These are phyloP conservation scores for Ooceraea biroi DNA, from an alignment of 1,140 invertebrate species.

Conservation along the genomic window DNA sequence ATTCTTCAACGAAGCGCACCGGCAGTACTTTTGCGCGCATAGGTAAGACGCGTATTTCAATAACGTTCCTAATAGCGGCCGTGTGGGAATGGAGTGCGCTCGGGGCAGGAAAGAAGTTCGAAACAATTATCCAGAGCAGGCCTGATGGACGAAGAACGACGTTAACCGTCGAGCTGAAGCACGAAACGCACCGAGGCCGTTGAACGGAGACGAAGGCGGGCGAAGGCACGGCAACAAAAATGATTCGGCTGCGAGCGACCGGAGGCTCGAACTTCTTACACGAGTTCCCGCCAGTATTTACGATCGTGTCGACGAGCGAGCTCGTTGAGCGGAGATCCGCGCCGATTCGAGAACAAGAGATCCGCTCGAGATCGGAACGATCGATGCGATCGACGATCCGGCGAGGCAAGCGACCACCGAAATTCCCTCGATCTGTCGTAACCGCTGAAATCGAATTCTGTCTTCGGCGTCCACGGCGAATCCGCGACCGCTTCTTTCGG, in stretches of 20 bases:
- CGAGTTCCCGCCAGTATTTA: constrained; percentile 73
- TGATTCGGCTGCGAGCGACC: constrained; percentile 53
- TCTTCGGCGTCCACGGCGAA: constrained; percentile 29
- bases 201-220: not conserved
- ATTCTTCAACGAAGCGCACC: too few species aligned
- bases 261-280: constrained; percentile 69
- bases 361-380: constrained; percentile 4
- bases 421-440: constrained; percentile 63
- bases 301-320: constrained; percentile 62
- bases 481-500: constrained; percentile 67
- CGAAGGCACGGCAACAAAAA: constrained; percentile 63
- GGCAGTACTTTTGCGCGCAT: too few species aligned
- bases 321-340: constrained; percentile 52
- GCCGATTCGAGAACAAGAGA: constrained; percentile 62
- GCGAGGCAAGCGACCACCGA: constrained; percentile 54
- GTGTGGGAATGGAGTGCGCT: constrained; percentile 1
- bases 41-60: constrained; percentile 10
- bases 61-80: constrained; percentile 23
- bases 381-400: constrained; percentile 40
- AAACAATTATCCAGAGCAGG: constrained; percentile 47
- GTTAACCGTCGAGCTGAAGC: constrained; percentile 3
- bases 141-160: constrained; percentile 16
- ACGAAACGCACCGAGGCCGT: constrained; percentile 30
- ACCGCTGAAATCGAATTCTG: constrained; percentile 76
- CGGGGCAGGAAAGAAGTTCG: constrained; percentile 31